phyloP scores from a whole-genome alignment of 2,113 vertebrate species.

The Pycnonotus jocosus region DNA sequence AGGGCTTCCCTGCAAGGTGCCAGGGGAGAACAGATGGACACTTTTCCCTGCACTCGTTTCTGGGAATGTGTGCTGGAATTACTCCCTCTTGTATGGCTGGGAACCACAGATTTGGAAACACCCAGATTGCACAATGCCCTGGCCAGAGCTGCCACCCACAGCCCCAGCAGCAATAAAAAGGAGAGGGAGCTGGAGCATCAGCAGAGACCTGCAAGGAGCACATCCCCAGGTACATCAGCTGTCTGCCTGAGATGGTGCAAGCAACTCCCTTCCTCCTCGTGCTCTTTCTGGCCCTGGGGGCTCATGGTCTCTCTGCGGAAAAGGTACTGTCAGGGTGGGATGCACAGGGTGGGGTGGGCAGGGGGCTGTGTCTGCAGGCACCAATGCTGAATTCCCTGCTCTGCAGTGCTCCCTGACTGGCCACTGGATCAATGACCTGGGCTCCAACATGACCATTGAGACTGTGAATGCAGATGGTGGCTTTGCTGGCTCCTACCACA shows the following conservation, averaged over 20 bases:
- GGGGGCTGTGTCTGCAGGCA: background rate
- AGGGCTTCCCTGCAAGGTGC: background rate
- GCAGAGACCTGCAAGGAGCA: background rate
- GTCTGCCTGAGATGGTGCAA: background rate
- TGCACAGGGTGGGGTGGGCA: background rate
- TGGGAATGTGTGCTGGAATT: background rate
- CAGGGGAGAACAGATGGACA: background rate
- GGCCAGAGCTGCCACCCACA: background rate
- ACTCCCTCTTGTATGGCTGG: rapidly evolving
- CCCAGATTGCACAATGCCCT: background rate
- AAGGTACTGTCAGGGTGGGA: background rate
- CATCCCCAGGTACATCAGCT: background rate
- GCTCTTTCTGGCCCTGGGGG: background rate
- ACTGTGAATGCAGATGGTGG: rapidly evolving
- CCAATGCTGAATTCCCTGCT: rapidly evolving
- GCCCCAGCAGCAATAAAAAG: background rate
- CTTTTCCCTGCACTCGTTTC: background rate
- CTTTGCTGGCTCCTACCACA: rapidly evolving
- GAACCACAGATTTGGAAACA: background rate
- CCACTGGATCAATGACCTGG: background rate
- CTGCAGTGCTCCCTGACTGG: background rate
- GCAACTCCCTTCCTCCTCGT: background rate
- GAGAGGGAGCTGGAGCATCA: background rate
- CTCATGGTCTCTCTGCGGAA: rapidly evolving
- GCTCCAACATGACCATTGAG: background rate